Conservation (phyloP, 2,888 invertebrate species). For the Andrena bucephala region DNA sequence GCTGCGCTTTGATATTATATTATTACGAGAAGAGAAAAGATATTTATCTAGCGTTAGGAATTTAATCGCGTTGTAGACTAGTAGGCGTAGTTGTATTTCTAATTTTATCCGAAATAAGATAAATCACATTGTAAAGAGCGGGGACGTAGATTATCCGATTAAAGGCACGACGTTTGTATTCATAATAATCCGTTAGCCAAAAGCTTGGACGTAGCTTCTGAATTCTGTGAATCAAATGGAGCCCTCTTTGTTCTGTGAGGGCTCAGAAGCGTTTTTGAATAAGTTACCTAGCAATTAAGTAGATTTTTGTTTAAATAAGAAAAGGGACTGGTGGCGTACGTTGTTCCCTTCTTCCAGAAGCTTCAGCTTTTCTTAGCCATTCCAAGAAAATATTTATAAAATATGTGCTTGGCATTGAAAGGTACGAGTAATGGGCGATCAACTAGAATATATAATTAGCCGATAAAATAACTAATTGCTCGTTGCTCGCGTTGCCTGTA, state of each 20-base stretch:
- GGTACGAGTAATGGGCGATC: not conserved
- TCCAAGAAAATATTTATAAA: not conserved
- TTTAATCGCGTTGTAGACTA: not conserved
- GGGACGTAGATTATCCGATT: no score
- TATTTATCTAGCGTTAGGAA: conserved; percentile 10
- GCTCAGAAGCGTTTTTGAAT: not conserved
- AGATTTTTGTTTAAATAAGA: not conserved
- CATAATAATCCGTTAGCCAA: not conserved
- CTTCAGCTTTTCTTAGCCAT: not conserved
- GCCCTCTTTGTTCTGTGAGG: not conserved
- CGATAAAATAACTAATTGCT: no score
- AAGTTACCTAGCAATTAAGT: not conserved
- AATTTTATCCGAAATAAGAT: no score
- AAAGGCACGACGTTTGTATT: not conserved
- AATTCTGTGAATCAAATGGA: not conserved
- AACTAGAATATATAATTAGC: not conserved
- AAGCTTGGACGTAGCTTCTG: not conserved
- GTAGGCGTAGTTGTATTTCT: no score
- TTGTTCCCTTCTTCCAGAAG: not conserved
- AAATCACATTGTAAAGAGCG: no score
- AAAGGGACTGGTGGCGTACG: not conserved
- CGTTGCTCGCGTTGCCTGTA: no score
- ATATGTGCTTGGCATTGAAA: not conserved
- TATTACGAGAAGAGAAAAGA: not conserved
- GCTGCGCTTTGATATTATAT: not conserved